phyloP scores from a whole-genome alignment of 2,113 vertebrate genomes.

The Calidris pugnax region DNA sequence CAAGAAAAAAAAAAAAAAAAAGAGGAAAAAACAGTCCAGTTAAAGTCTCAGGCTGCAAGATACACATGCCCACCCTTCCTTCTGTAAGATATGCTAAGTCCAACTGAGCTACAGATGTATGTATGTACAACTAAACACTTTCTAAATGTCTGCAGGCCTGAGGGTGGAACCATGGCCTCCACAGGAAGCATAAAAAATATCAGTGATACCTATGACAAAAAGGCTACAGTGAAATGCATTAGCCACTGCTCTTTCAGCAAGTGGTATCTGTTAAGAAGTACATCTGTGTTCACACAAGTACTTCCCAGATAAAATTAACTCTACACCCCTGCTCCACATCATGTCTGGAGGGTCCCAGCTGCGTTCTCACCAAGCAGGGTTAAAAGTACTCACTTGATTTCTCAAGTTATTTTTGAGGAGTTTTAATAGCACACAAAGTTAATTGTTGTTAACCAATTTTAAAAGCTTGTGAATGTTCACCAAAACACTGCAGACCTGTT shows the following conservation, averaged over 20 bases:
- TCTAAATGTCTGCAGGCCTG: neutral
- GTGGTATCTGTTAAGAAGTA: neutral
- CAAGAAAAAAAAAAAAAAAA: neutral
- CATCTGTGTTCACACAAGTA: neutral
- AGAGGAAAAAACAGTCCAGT: neutral
- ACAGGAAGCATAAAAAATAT: neutral
- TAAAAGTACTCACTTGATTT: neutral
- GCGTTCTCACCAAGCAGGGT: neutral
- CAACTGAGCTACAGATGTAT: neutral
- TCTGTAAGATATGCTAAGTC: neutral
- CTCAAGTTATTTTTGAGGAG: neutral
- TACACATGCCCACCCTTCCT: neutral
- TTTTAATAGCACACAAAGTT: neutral
- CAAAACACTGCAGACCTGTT: neutral
- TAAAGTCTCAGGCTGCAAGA: neutral
- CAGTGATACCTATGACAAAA: neutral
- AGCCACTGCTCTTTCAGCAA: no score
- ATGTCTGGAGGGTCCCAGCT: neutral
- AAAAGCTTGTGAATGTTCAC: neutral
- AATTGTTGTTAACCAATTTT: neutral
- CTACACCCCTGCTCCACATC: neutral
- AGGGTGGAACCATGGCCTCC: neutral
- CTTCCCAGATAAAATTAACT: neutral
- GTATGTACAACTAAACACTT: neutral
- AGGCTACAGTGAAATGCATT: neutral